Base-by-base conservation (phyloP, 2,888 invertebrate genomes). In the Panopea generosa region DNA sequence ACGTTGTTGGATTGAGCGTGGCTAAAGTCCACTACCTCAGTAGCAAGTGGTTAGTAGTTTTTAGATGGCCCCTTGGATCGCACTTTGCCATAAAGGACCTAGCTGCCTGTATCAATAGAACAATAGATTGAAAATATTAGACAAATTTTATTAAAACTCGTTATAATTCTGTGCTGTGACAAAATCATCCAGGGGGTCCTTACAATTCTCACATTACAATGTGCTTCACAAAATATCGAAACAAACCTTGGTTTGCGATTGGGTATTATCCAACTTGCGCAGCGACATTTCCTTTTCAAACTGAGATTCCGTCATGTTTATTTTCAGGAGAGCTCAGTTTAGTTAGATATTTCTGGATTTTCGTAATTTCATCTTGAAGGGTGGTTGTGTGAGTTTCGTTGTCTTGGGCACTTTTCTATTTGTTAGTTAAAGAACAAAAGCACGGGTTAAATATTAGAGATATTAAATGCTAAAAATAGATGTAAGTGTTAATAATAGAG, bases 381-480 rank as follows among this genome's bases (percentile, higher is more conserved):
- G 68, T 62, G 14, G 62, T 66, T n/a, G 81, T 77, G 27, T 79
- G 77, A 16, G 61, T 71, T 47, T 84, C 82, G 27, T 88, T 87
- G 43, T 89, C 89, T 62, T 86, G 82, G 6, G 86, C 74, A 62
- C 82, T 85, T 86, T 88, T 89, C 90, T 90, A 85, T 60, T 68
- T 61, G 69, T 76, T 74, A 78, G 70, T 78, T 4, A 9, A 9
- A 55, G 11, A 9, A n/a, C n/a, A n/a, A 26, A 55, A 6, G 52
- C 24, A 29, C 18, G 18, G 14, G 24, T 27, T 55, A n/a, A 55
- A 18, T 55, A 55, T 11, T 29, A 50, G 20, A 50, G 20, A 26
- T 14, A 26, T 26, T 1, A n/a, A 55, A 55, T 26, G 29, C 45
- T 45, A 45, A 18, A 45, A 45, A 45, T 45, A 45, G 6, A 18